Conservation (phyloP, 2,113 vertebrate genomes). For the Hystrix cristata region DNA sequence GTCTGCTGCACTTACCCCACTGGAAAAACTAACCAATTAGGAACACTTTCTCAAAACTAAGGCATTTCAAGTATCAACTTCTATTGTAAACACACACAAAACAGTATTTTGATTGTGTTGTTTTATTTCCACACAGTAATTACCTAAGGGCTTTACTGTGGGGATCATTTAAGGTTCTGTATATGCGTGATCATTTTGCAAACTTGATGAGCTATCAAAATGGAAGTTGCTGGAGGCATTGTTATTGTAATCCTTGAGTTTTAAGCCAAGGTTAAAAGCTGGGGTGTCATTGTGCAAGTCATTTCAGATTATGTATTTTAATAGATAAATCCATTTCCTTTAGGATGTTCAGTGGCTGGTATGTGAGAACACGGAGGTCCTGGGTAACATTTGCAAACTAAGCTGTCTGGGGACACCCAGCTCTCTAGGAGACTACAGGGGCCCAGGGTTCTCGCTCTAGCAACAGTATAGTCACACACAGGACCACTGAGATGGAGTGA, state of each 20-base stretch:
- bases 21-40: neutral
- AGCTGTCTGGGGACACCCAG: neutral
- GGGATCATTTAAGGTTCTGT: neutral
- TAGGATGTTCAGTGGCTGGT: neutral
- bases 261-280: neutral
- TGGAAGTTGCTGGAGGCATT: neutral
- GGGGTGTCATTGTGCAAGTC: neutral
- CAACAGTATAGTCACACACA: rapidly evolving
- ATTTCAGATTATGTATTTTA: neutral
- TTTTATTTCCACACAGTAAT: slow-evolving; percentile 11
- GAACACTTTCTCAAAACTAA: neutral
- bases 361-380: neutral
- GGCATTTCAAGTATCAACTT: slow-evolving; percentile 13
- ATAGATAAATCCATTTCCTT: slow-evolving; percentile 2
- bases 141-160: neutral
- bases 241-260: neutral
- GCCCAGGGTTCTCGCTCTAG: neutral
- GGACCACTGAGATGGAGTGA: neutral
- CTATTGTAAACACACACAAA: neutral
- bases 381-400: neutral
- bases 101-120: neutral
- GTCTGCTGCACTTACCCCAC: neutral
- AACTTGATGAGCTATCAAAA: neutral
- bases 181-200: neutral
- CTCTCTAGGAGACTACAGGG: neutral